Evolutionary conservation across 2,797 vertebrate genomes (phyloP).

Genomic region (Astyanax mexicanus): DNA sequence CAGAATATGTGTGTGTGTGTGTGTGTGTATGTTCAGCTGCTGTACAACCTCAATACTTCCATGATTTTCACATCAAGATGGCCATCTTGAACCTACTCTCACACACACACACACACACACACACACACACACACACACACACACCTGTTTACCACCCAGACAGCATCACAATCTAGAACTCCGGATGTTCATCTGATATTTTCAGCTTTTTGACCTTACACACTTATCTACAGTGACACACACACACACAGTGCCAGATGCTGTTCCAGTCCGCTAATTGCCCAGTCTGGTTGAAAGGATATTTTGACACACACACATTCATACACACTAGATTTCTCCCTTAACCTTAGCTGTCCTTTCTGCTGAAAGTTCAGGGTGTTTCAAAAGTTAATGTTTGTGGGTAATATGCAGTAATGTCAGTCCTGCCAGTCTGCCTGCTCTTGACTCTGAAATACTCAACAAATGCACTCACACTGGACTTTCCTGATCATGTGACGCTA

Average conservation of each 20-base stretch:
- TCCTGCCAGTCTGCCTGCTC: no score
- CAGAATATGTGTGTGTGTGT: constrained; percentile 16
- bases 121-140: no score
- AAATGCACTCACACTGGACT: no score
- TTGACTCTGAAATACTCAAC: no score
- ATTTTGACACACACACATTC: neutral
- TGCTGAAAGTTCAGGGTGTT: no score
- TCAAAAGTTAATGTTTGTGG: no score
- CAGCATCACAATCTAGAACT: constrained; percentile 9
- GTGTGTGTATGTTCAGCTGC: constrained; percentile 33
- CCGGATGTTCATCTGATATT: neutral
- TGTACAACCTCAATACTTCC: constrained; percentile 23
- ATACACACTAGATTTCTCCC: neutral
- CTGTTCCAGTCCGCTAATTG: neutral
- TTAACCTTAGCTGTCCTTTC: neutral
- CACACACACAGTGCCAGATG: neutral
- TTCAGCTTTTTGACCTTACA: constrained; percentile 27
- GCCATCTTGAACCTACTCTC: no score
- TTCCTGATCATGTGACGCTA: no score
- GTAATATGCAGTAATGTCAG: no score
- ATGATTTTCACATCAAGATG: no score
- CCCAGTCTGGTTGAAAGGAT: neutral
- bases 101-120: no score
- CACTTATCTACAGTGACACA: constrained; percentile 9
- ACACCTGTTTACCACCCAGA: constrained; percentile 1